phyloP scores from a whole-genome alignment of 1,140 invertebrate genomes.

The Heliconius hewitsoni region DNA sequence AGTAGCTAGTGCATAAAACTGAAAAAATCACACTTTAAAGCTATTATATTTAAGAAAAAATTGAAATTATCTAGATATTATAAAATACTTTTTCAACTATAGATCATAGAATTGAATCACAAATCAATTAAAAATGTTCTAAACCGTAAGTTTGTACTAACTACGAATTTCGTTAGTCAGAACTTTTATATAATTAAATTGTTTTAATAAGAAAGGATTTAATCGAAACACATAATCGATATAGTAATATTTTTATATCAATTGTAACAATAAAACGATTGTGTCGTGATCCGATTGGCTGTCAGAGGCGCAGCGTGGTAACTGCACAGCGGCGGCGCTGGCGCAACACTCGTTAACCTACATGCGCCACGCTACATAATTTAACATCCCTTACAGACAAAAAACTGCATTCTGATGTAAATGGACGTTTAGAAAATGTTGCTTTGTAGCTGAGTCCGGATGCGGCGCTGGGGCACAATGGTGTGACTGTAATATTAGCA shows the following conservation, averaged over 20 bases:
- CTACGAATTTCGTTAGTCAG: constrained; percentile 12
- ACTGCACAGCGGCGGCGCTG: constrained; percentile 44
- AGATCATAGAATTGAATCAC: not conserved
- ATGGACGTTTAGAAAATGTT: not conserved
- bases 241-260: constrained; percentile 38
- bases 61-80: no score
- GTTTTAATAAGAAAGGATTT: constrained; percentile 24
- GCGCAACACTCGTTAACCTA: constrained; percentile 72
- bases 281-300: constrained; percentile 55
- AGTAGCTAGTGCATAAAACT: no score
- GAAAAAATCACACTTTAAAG: no score
- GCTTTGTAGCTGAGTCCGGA: no score
- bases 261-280: constrained; percentile 40
- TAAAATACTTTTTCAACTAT: not conserved
- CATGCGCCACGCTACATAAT: constrained; percentile 55
- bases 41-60: no score
- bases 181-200: not conserved
- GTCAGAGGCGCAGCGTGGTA: constrained; percentile 35
- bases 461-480: no score
- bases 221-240: constrained; percentile 32
- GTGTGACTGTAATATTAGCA: no score
- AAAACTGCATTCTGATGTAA: not conserved
- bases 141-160: constrained; percentile 2
- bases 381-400: constrained; percentile 47
- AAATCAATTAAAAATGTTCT: not conserved